These are phyloP conservation scores for Phorcus lineatus DNA, from an alignment of 2,888 invertebrate species.

Conservation along the genomic window DNA sequence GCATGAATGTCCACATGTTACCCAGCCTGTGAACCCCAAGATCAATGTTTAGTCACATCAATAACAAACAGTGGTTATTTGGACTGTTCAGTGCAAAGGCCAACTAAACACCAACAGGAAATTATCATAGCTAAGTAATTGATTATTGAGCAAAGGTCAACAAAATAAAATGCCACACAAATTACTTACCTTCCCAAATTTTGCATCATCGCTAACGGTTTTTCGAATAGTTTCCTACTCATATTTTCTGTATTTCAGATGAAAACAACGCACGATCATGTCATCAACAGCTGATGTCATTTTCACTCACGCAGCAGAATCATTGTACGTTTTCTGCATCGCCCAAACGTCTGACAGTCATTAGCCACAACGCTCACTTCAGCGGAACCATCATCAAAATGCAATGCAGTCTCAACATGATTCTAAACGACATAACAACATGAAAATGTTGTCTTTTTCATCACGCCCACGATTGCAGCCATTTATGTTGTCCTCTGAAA, in stretches of 20 bases:
- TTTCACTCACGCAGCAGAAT: background rate
- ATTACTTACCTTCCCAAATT: background rate
- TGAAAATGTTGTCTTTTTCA: background rate
- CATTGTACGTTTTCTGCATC: background rate
- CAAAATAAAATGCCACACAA: no score
- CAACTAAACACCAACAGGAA: no score
- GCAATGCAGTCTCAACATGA: background rate
- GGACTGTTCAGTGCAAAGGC: no score
- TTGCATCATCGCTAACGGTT: constrained; percentile 20
- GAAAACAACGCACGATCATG: background rate
- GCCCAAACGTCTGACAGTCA: no score
- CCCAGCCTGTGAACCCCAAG: no score
- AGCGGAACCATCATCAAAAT: no score
- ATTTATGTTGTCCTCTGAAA: background rate
- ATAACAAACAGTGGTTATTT: no score
- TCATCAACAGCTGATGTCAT: constrained; percentile 11
- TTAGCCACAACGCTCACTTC: no score
- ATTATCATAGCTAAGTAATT: no score
- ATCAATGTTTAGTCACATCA: no score
- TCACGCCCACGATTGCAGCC: constrained; percentile 8
- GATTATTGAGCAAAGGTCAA: no score
- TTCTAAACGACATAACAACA: background rate
- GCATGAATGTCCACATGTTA: no score
- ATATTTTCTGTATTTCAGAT: constrained; percentile 1
- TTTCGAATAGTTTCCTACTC: constrained; percentile 22